phyloP scores from a whole-genome alignment of 2,888 invertebrate species.

The Drosophila nr. perissopoda region DNA sequence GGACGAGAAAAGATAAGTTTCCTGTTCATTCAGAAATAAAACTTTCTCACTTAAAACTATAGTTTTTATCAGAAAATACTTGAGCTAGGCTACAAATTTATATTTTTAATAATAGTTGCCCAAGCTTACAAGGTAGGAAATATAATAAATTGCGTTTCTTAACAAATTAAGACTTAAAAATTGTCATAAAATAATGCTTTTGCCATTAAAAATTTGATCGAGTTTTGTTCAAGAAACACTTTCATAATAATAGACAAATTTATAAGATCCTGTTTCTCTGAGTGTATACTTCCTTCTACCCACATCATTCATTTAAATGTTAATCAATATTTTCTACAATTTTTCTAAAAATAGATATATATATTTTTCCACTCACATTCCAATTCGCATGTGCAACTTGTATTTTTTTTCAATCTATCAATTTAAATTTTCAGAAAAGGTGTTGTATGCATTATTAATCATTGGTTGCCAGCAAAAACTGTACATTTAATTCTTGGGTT shows the following conservation, averaged over 20 bases:
- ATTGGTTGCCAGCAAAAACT: slow-evolving; percentile 16
- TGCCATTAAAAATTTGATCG: neutral
- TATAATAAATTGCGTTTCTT: no score
- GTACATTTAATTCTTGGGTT: slow-evolving; percentile 35
- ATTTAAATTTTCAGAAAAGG: slow-evolving; percentile 60
- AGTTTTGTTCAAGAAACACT: neutral
- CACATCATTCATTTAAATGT: neutral
- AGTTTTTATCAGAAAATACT: neutral
- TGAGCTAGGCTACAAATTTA: neutral
- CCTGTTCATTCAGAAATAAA: neutral
- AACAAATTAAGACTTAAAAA: no score
- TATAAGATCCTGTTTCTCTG: neutral
- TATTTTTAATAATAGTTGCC: neutral
- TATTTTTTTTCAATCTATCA: slow-evolving; percentile 51
- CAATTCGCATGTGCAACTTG: slow-evolving; percentile 13
- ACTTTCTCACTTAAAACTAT: neutral
- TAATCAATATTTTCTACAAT: neutral
- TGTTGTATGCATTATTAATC: slow-evolving; percentile 50
- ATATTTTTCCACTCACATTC: neutral
- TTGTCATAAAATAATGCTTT: neutral
- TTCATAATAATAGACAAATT: neutral
- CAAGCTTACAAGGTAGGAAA: no score
- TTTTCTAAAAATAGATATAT: neutral
- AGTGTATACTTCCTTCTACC: neutral
- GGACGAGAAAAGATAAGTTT: neutral